These are phyloP conservation scores for Lacerta agilis DNA, from an alignment of 2,797 vertebrate species.

Conservation along the genomic window DNA sequence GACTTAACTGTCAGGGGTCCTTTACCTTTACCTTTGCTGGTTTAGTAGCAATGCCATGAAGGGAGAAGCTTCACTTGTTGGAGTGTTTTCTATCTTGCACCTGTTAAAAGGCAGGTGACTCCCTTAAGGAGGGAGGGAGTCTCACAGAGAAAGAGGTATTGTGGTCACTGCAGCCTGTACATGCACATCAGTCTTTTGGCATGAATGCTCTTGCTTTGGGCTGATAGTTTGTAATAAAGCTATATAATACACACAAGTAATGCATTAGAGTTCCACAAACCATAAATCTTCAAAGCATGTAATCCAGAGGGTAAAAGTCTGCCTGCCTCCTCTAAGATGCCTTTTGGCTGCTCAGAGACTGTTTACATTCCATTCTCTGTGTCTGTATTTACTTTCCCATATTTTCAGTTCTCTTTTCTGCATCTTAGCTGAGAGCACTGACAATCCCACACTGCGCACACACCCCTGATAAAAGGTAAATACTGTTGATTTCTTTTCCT, in stretches of 20 bases:
- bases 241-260: neutral
- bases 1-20: too few species aligned
- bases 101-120: neutral
- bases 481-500: constrained; percentile 1
- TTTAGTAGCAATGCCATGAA: neutral
- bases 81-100: neutral
- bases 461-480: constrained; percentile 21
- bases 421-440: neutral
- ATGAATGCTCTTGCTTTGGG: neutral
- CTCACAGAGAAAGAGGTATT: neutral
- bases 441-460: constrained; percentile 8
- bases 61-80: neutral
- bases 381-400: constrained; percentile 18
- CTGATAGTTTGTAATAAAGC: neutral
- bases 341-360: neutral
- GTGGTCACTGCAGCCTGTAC: neutral
- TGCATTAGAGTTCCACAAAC: constrained; percentile 1
- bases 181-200: neutral
- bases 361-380: constrained; percentile 2
- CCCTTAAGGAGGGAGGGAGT: neutral
- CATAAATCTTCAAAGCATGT: constrained; percentile 39
- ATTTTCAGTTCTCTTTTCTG: constrained; percentile 36
- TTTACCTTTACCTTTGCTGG: too few species aligned
- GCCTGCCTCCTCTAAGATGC: constrained; percentile 12
- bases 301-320: neutral